Conservation (phyloP, 1,140 invertebrate species). For the Diorhabda sublineata region DNA sequence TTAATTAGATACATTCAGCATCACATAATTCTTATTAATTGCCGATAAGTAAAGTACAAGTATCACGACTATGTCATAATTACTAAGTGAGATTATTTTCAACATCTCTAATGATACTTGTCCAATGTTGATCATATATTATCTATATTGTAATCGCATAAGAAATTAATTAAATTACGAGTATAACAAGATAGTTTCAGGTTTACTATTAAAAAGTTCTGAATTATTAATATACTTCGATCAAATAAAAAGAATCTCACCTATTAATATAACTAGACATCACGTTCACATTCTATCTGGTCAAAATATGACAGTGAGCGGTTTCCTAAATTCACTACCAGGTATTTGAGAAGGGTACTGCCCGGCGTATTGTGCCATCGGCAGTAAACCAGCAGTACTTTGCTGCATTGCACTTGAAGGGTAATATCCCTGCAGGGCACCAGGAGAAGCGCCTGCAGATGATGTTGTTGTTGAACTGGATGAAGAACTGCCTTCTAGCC, state of each 20-base stretch:
- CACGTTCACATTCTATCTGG: constrained; percentile 56
- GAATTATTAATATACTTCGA: too few species aligned
- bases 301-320: constrained; percentile 84
- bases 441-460: constrained; percentile 61
- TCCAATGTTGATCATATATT: too few species aligned
- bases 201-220: too few species aligned
- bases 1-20: too few species aligned
- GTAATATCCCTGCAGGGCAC: constrained; percentile 59
- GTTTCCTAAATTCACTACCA: constrained; percentile 69
- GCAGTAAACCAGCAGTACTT: constrained; percentile 50
- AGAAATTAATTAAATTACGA: too few species aligned
- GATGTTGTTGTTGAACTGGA: constrained; percentile 55
- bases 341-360: constrained; percentile 51
- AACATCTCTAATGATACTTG: too few species aligned
- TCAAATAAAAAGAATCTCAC: not conserved
- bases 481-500: constrained; percentile 54
- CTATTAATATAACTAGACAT: constrained; percentile 10
- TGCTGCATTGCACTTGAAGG: constrained; percentile 51
- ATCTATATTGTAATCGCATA: too few species aligned
- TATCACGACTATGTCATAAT: too few species aligned
- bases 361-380: constrained; percentile 62
- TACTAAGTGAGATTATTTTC: too few species aligned
- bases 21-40: too few species aligned
- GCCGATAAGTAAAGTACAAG: too few species aligned
- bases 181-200: too few species aligned